Evolutionary conservation across 2,113 vertebrate genomes (phyloP).

Genomic region (Dinomys branickii): DNA sequence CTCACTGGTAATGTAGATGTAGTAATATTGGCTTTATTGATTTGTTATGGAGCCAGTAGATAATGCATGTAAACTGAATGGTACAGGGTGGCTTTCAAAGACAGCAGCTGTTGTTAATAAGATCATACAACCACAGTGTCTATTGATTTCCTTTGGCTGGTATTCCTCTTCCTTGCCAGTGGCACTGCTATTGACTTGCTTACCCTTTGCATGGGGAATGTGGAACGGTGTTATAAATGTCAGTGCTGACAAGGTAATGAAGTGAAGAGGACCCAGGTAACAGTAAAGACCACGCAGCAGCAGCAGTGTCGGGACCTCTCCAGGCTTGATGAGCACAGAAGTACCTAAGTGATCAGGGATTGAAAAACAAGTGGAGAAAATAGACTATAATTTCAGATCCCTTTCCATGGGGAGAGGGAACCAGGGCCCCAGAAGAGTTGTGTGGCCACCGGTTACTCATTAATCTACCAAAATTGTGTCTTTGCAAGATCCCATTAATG

Average conservation of each 20-base stretch:
- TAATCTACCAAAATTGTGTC: neutral
- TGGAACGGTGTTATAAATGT: conserved; percentile 15
- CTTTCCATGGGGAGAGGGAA: neutral
- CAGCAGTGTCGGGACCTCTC: neutral
- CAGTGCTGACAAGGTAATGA: conserved; percentile 28
- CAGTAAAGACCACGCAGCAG: neutral
- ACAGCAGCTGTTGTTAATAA: neutral
- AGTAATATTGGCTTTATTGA: neutral
- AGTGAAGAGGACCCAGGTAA: neutral
- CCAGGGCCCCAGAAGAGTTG: neutral
- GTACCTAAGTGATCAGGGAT: neutral
- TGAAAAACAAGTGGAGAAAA: neutral
- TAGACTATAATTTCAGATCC: neutral
- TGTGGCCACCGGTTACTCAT: neutral
- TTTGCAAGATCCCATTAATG: neutral
- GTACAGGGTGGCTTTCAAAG: neutral
- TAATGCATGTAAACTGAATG: neutral
- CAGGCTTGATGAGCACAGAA: neutral
- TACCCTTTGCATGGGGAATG: conserved; percentile 24
- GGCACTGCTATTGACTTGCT: conserved; percentile 38
- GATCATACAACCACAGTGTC: neutral
- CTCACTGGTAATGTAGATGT: neutral
- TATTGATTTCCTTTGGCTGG: conserved; percentile 16
- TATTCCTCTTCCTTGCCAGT: conserved; percentile 9
- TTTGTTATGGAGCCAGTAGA: neutral